Conservation (phyloP, 2,888 invertebrate genomes). For the Calameuta idolon region DNA sequence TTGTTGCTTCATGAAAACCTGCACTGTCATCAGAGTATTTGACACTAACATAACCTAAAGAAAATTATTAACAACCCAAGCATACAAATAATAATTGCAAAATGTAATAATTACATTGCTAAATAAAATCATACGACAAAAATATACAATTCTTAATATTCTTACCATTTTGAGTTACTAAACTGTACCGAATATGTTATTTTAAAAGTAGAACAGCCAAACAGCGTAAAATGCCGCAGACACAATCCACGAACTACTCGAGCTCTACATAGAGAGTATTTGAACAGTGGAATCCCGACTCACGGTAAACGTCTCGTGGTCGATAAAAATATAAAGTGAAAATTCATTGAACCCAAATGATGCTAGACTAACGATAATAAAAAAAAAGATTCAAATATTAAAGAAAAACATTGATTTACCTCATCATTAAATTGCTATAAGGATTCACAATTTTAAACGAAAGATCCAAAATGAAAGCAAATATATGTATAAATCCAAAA, state of each 20-base stretch:
- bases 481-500: background rate
- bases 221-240: background rate
- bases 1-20: conserved; percentile 35
- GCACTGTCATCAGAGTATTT: conserved; percentile 52
- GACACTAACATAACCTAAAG: conserved; percentile 50
- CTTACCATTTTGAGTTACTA: conserved; percentile 40
- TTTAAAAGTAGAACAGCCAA: background rate
- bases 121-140: background rate
- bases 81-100: background rate
- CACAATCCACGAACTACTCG: background rate
- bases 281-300: background rate
- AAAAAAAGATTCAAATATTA: background rate
- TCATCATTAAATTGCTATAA: background rate
- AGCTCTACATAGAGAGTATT: background rate
- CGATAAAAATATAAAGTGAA: background rate
- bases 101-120: background rate
- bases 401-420: background rate
- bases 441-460: background rate
- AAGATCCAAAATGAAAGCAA: background rate
- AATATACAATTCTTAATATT: background rate
- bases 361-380: background rate
- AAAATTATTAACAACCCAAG: background rate
- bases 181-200: background rate
- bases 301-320: background rate
- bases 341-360: background rate